These are phyloP conservation scores for Chamaedrilus cognettii DNA, from an alignment of 2,888 invertebrate genomes.

Conservation along the genomic window DNA sequence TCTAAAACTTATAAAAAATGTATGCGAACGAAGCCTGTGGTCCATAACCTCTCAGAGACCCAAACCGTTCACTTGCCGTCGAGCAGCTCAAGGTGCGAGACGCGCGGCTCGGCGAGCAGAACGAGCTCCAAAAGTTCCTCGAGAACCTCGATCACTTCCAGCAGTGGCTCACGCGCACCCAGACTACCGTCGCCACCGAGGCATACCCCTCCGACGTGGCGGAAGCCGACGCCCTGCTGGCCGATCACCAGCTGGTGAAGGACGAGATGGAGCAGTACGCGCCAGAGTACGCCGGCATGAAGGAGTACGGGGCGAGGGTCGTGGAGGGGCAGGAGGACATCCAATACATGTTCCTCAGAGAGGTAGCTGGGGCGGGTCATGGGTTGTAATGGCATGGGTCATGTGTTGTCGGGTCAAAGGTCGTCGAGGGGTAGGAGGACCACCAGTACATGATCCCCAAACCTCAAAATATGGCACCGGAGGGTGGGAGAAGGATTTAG, in stretches of 20 bases:
- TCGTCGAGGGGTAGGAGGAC: too few relatives aligned
- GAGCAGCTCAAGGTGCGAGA: conserved; percentile 91
- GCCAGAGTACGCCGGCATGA: conserved; percentile 98
- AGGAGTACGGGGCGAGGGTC: conserved; percentile 86
- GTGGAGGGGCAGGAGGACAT: conserved; percentile 79
- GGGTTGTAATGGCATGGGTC: too few relatives aligned
- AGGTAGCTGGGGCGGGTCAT: too few relatives aligned
- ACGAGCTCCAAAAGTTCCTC: conserved; percentile 84
- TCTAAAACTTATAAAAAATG: too few relatives aligned
- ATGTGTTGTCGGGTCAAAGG: too few relatives aligned
- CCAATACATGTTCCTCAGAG: conserved; percentile 99
- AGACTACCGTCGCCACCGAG: conserved; percentile 73
- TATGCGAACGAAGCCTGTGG: too few relatives aligned
- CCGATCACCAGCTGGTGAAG: conserved; percentile 94
- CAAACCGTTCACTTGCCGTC: too few relatives aligned
- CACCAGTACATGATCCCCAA: too few relatives aligned
- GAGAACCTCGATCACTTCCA: conserved; percentile 99
- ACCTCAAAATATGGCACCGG: too few relatives aligned
- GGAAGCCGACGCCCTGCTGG: conserved; percentile 95
- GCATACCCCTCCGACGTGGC: conserved; percentile 58
- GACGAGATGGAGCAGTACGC: conserved; percentile 99
- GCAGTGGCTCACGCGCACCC: conserved; percentile 97
- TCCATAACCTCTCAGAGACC: too few relatives aligned
- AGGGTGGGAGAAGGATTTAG: too few relatives aligned
- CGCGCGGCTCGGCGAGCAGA: conserved; percentile 97